These are phyloP conservation scores for Drosophila ercepeae DNA, from an alignment of 1,140 invertebrate genomes.

Conservation along the genomic window DNA sequence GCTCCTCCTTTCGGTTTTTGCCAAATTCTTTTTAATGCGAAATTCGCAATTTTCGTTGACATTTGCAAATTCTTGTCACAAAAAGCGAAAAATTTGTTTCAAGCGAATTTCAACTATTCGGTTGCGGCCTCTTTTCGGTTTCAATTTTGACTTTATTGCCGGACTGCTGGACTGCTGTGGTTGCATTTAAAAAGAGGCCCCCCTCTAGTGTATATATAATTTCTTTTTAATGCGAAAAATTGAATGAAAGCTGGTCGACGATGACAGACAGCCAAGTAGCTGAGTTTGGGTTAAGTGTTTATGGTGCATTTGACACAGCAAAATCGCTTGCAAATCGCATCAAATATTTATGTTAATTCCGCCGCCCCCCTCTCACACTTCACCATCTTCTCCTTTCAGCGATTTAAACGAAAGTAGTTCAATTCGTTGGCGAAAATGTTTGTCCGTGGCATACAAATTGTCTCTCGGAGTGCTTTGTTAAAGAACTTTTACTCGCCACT, in stretches of 20 bases:
- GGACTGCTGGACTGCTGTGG: slow-evolving; percentile 64
- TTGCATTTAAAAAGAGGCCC: slow-evolving; percentile 62
- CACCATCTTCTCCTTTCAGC: neutral
- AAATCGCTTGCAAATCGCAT: slow-evolving; percentile 46
- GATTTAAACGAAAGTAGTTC: slow-evolving; percentile 69
- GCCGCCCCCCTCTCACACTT: neutral
- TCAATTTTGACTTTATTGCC: slow-evolving; percentile 24
- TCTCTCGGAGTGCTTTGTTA: slow-evolving; percentile 27
- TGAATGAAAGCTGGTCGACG: slow-evolving; percentile 66
- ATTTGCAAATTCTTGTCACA: slow-evolving; percentile 81
- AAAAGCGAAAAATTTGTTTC: slow-evolving; percentile 55
- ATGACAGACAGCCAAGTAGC: slow-evolving; percentile 57
- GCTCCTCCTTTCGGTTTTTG: slow-evolving; percentile 26
- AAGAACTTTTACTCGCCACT: slow-evolving; percentile 59
- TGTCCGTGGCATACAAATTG: slow-evolving; percentile 73
- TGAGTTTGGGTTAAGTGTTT: slow-evolving; percentile 54
- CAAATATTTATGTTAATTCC: slow-evolving; percentile 71
- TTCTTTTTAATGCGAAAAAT: slow-evolving; percentile 56
- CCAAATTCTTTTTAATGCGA: slow-evolving; percentile 73
- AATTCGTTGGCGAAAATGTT: slow-evolving; percentile 60
- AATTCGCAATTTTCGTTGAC: slow-evolving; percentile 76
- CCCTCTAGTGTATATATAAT: neutral
- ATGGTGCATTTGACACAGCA: slow-evolving; percentile 64
- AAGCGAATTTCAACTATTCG: slow-evolving; percentile 71
- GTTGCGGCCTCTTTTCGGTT: slow-evolving; percentile 58